Percentiles rank a stretch among this genome's conserved stretches.
phyloP scores from a whole-genome alignment of 1,140 invertebrate genomes.

The Brachionus asplanchnoidis region DNA sequence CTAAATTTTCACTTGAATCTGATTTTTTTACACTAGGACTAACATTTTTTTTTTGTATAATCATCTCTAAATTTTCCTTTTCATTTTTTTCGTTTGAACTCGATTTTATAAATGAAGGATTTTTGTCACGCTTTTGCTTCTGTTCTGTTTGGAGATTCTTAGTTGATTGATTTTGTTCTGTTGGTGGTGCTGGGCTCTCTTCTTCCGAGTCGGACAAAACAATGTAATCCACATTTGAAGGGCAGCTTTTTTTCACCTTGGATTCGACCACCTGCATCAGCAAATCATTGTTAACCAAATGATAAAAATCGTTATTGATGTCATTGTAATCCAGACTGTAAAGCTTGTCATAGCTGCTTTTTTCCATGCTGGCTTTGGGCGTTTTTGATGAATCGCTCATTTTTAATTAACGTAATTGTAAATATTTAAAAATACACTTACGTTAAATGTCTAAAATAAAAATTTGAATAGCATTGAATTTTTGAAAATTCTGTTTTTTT shows the following conservation, averaged over 20 bases:
- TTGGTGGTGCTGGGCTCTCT: background rate
- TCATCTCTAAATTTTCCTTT: background rate
- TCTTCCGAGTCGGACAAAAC: background rate
- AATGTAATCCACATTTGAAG: background rate
- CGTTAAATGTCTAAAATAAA: background rate
- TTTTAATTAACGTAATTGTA: background rate
- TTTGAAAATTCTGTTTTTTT: no score
- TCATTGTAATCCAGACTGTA: background rate
- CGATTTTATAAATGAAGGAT: background rate
- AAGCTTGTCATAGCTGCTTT: background rate
- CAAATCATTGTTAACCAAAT: background rate
- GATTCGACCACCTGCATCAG: background rate
- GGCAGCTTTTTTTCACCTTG: background rate
- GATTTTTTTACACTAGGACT: background rate
- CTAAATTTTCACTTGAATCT: background rate
- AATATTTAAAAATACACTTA: background rate
- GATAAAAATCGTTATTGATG: background rate
- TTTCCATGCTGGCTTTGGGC: background rate
- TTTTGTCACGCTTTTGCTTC: no score
- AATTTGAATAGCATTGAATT: background rate
- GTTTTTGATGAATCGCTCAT: slow-evolving; percentile 2
- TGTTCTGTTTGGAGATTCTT: background rate
- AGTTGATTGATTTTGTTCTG: background rate
- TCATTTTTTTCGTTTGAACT: background rate
- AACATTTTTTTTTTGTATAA: no score